Evolutionary conservation across 2,888 invertebrate genomes (phyloP).

Genomic region (Cheilosia pagana): DNA sequence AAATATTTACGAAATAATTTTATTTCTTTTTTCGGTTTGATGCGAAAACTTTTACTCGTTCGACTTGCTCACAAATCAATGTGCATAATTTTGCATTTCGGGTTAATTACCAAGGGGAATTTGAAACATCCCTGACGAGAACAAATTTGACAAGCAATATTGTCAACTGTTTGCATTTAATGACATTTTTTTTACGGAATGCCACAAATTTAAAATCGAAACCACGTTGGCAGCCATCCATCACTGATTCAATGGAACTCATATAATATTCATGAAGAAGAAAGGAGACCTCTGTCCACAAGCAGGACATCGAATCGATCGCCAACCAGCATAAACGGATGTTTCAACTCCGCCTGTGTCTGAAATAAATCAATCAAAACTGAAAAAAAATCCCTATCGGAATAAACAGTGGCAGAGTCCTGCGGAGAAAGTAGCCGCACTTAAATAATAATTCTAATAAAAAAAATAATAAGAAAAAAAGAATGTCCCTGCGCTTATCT

Average conservation of each 20-base stretch:
- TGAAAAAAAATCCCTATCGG: background rate
- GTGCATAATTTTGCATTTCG: conserved; percentile 19
- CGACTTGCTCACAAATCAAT: conserved; percentile 2
- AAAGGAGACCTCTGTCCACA: no score
- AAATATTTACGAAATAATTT: conserved; percentile 54
- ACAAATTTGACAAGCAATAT: background rate
- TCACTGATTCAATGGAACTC: no score
- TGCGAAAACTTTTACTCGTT: background rate
- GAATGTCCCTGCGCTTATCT: conserved; percentile 26
- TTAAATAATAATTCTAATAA: conserved; percentile 63
- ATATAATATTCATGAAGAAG: no score
- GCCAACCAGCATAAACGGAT: conserved; percentile 1
- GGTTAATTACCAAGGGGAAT: background rate
- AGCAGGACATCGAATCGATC: no score
- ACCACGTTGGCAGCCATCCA: no score
- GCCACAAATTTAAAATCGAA: no score
- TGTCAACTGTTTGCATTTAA: background rate
- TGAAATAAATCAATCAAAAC: conserved; percentile 66
- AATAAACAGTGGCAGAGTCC: background rate
- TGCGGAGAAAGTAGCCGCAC: conserved; percentile 22
- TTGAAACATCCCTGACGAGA: background rate
- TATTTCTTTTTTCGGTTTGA: conserved; percentile 6
- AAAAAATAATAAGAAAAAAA: conserved; percentile 18
- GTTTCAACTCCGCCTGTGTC: conserved; percentile 48
- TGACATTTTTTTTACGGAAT: background rate